Evolutionary conservation across 2,888 invertebrate species (phyloP).

Genomic region (Acronicta alni): DNA sequence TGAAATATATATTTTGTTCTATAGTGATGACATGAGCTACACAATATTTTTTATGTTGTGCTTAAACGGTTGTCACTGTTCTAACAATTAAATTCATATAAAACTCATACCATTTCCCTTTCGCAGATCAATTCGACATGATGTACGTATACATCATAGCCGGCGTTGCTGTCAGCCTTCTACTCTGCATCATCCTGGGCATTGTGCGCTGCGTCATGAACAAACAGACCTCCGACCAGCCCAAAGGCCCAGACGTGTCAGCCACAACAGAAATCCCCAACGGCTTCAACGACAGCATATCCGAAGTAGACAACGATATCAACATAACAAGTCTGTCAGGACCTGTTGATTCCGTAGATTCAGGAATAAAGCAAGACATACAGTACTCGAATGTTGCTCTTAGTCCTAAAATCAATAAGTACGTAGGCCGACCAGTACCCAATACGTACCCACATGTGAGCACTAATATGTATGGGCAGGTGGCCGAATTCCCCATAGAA

Average conservation of each 20-base stretch:
- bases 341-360: constrained; percentile 89
- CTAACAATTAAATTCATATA: neutral
- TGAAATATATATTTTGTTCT: no score
- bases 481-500: constrained; percentile 87
- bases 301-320: constrained; percentile 94
- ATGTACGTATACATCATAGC: constrained; percentile 95
- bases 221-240: constrained; percentile 90
- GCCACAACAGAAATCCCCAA: constrained; percentile 94
- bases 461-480: constrained; percentile 87
- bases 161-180: constrained; percentile 92
- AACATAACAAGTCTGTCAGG: constrained; percentile 92
- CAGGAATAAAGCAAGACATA: constrained; percentile 82
- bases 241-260: constrained; percentile 92
- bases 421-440: constrained; percentile 84
- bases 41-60: no score
- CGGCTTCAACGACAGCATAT: constrained; percentile 96
- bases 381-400: constrained; percentile 83
- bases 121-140: constrained; percentile 93
- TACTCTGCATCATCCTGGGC: constrained; percentile 92
- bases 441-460: constrained; percentile 87
- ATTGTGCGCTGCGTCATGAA: constrained; percentile 92
- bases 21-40: no score
- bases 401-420: constrained; percentile 86
- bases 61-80: no score
- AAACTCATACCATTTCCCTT: constrained; percentile 26